Evolutionary conservation across 2,888 invertebrate species (phyloP), one percentile per base, ranked within the genome.

Genomic region (Lacanobia wlatinum): DNA sequence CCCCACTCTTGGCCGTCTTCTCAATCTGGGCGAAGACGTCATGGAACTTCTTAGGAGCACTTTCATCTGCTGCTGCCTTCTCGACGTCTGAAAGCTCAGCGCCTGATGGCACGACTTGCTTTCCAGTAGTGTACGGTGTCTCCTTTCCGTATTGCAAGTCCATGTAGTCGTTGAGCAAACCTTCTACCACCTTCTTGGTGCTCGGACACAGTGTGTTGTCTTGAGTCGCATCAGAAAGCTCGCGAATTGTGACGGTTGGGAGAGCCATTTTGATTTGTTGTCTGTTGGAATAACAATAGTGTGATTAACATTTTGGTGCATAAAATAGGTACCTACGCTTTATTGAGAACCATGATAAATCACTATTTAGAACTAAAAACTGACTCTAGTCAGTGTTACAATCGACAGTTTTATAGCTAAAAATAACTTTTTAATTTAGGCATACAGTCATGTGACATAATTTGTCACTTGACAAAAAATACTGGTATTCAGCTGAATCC

Each of bases 101-200:
- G 0, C 89, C 93, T 0, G 86, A 64, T 0, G 96, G 96, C 1
- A 96, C 21, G 0, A 96, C 92, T 65, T 91, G 91, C 75, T 95
- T 90, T 7, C 96, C 96, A 2, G 94, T 95, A 0, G 96, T 95
- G 86, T 94, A 96, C 0, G 94, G 93, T 6, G 95, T 96, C 64
- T 92, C 91, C 74, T 94, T 94, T 0, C 89, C 93, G 58, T 92
- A 95, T 40, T 93, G 93, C 0, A 96, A 87, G 73, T 95, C 95
- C 95, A 96, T 95, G 86, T 87, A 94, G 79, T 96, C 96, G 53
- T 95, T 94, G 0, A 96, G 88, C 14, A 96, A 80, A 2, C 94
- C 93, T 87, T 92, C 93, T 16, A 95, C 88, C 60, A 94, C 93
- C 73, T 92, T 95, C 86, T 92, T 92, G 2, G 92, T 86, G 53